These are phyloP conservation scores for Chiroxiphia lanceolata DNA, from an alignment of 2,797 vertebrate species.

Conservation along the genomic window DNA sequence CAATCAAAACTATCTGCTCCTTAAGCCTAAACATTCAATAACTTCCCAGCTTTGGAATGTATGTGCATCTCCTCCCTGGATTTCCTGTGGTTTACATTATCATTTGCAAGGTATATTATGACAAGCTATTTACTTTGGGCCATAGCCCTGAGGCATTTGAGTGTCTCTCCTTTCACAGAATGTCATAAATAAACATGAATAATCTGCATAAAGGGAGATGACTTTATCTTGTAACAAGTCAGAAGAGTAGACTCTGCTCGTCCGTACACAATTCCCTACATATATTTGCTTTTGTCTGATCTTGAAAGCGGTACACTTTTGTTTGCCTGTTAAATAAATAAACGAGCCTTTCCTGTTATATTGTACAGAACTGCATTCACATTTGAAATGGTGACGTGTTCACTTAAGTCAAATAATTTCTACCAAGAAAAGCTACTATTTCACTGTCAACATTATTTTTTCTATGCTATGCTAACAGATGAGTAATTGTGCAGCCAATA, in stretches of 20 bases:
- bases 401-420: not conserved
- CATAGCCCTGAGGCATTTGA: conserved; percentile 14
- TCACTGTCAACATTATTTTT: conserved; percentile 1
- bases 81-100: conserved; percentile 57
- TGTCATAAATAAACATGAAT: conserved; percentile 58
- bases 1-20: conserved; percentile 65
- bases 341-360: not conserved
- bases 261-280: not conserved
- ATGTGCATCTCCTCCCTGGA: conserved; percentile 46
- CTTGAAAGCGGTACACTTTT: not conserved
- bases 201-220: conserved; percentile 63
- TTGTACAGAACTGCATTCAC: not conserved
- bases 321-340: not conserved
- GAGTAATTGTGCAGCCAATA: conserved; percentile 4
- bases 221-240: conserved; percentile 39
- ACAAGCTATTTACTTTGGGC: conserved; percentile 64
- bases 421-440: not conserved
- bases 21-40: conserved; percentile 68
- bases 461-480: not conserved
- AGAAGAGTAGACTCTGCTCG: not conserved
- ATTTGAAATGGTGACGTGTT: not conserved
- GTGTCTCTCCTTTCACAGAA: conserved; percentile 37
- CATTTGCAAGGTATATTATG: conserved; percentile 69
- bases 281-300: conserved; percentile 1
- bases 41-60: conserved; percentile 62